Conservation (phyloP, 30 jellyfish, hydroid and myxozoan species). For the Hydractinia symbiolongicarpus region DNA sequence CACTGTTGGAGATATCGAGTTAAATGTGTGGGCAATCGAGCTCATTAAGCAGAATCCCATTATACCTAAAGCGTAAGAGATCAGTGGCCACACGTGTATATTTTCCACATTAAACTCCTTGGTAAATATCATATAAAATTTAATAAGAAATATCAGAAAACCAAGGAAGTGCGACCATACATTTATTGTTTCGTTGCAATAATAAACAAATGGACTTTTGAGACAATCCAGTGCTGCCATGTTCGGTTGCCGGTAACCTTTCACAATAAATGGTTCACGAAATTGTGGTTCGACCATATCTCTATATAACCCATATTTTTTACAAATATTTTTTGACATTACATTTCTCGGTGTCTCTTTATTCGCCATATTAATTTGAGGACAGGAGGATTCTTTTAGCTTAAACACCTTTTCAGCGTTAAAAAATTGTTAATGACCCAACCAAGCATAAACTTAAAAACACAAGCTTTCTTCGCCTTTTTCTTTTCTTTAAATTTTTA, state of each 20-base stretch:
- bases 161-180: slow-evolving; percentile 91
- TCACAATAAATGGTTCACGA: slow-evolving; percentile 64
- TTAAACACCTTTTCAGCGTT: too few species aligned
- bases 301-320: slow-evolving; percentile 60
- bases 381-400: too few species aligned
- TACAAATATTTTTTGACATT: not conserved
- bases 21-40: slow-evolving; percentile 83
- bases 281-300: slow-evolving; percentile 62
- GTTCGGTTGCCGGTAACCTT: slow-evolving; percentile 83
- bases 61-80: slow-evolving; percentile 62
- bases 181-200: slow-evolving; percentile 78
- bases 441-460: too few species aligned
- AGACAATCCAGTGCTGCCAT: slow-evolving; percentile 54
- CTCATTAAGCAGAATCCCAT: slow-evolving; percentile 81
- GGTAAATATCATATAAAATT: slow-evolving; percentile 33
- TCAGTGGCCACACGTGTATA: slow-evolving; percentile 61
- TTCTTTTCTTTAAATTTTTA: too few species aligned
- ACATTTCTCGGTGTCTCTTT: not conserved
- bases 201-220: slow-evolving; percentile 56
- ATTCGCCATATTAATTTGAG: too few species aligned
- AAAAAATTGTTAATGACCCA: too few species aligned
- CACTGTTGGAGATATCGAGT: slow-evolving; percentile 70
- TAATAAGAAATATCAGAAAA: slow-evolving; percentile 36
- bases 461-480: too few species aligned
- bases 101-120: slow-evolving; percentile 26